Evolutionary conservation across 2,113 vertebrate species (phyloP), one percentile per base, ranked within the genome.

Genomic region (Gnathonemus echidnorhynchus): DNA sequence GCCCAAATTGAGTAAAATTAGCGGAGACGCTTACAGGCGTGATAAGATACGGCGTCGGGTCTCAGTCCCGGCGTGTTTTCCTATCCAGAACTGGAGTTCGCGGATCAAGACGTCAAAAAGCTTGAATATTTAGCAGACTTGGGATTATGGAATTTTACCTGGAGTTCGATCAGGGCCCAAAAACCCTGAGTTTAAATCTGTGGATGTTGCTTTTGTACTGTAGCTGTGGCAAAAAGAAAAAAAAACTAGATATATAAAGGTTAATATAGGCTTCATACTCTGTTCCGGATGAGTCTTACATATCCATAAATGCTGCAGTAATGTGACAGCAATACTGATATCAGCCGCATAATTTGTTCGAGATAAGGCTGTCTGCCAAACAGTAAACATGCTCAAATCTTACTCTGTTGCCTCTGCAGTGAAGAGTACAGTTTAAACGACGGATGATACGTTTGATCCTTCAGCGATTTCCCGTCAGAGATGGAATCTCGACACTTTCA

Each of bases 1-100:
- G 58, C 66, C 86, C 31, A 86, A 90, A 88, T 88, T 88, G 86
- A 62, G 90, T 83, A 88, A 84, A 88, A 91, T 90, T 45, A 85
- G 49, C 86, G n/a, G 86, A 45, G 89, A 27, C 1, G 11, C 88
- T 88, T 52, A 49, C 31, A 46, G 86, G 50, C 27, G 31, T 56
- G 89, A 90, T 90, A 90, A 91, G 89, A 91, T 88, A 89, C 31
- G 45, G 45, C 46, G 52, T 90, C 31, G 50, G 19, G 13, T 89
- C 85, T n/a, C 66, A 8, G 88, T 27, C 86, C 45, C 17, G 15
- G n/a, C 17, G 52, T 86, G 90, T 87, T 87, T 89, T 66, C 58
- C 52, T 87, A 77, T 77, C n/a, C 35, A 88, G 52, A 70, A 84
- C 70, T n/a, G 17, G 46, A 80, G 27, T 31, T 52, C 13, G 53